Evolutionary conservation across 2,888 invertebrate genomes (phyloP), one percentile per base, ranked within the genome.

Genomic region (Tipula vernalis): DNA sequence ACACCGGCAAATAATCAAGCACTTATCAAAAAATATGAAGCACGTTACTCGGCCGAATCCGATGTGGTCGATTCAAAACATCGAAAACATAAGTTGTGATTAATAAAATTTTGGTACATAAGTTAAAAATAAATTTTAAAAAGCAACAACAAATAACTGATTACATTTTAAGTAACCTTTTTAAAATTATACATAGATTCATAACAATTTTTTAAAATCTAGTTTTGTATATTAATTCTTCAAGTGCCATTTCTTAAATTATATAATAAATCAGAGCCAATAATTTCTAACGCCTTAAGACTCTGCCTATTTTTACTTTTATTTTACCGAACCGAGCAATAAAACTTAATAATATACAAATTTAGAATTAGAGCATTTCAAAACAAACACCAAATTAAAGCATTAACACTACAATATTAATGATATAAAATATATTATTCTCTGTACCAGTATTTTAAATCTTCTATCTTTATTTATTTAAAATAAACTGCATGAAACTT

Each of bases 1-100:
- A 88, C 88, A 28, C 88, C 88, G n/a, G 88, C 88, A 15, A 88
- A 88, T 85, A 88, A 88, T 87, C 87, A 88, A 86, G 87, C 87
- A 71, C 71, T 88, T 36, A 88, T 88, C 18, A 88, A 88, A 87
- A 88, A 88, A 86, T 88, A 88, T 86, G 88, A 88, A 86, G 42
- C 39, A 18, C 41, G 41, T 28, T 18, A 85, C 5, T 85, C 39
- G 39, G 39, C 42, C 42, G 85, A 85, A 42, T 42, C 85, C 28
- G 85, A 85, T 85, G 36, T 57, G 85, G 83, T 83, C 36, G 86
- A 87, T 86, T n/a, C 44, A 86, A 84, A 86, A 44, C 86, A 83
- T 84, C 41, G n/a, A 87, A 86, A 87, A 10, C 84, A 83, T 83
- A 87, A 86, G 57, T 85, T 51, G 86, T 18, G 87, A 87, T 42